A percentile compares a stretch with the other conserved stretches of the same genome.
Conservation (phyloP, 2,888 invertebrate species). For the Eupithecia tripunctaria region DNA sequence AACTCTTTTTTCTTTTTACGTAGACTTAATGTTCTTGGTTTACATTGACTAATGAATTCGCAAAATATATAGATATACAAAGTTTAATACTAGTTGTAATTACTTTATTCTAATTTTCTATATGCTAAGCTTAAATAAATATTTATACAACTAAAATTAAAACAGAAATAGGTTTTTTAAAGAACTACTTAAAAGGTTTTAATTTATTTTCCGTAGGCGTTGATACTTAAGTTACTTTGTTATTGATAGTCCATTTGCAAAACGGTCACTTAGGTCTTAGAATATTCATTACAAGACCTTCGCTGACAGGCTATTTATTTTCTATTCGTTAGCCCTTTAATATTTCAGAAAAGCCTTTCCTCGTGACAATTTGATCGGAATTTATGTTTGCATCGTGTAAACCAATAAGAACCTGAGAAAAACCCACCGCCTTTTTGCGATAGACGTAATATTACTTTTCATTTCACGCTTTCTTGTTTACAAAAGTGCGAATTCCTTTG, state of each 20-base stretch:
- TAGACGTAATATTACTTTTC: slow-evolving; percentile 1
- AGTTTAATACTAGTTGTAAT: no score
- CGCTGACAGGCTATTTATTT: background rate
- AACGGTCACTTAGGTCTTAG: background rate
- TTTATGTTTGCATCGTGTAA: background rate
- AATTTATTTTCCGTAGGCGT: background rate
- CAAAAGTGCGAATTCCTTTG: slow-evolving; percentile 1
- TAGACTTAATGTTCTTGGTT: no score
- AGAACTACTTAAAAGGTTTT: background rate
- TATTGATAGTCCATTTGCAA: slow-evolving; percentile 2
- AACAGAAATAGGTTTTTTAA: no score
- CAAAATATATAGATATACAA: no score
- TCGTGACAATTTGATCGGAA: background rate
- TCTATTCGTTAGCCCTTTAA: background rate
- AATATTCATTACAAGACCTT: background rate
- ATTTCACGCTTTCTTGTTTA: slow-evolving; percentile 5
- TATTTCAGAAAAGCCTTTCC: background rate
- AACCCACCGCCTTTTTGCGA: background rate
- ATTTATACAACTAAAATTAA: no score
- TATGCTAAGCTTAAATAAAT: no score
- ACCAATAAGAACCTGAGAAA: background rate
- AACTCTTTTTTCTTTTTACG: no score
- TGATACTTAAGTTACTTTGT: background rate
- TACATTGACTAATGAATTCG: no score
- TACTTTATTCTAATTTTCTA: no score